Conservation (phyloP, 2,113 vertebrate genomes). For the Notothenia coriiceps region DNA sequence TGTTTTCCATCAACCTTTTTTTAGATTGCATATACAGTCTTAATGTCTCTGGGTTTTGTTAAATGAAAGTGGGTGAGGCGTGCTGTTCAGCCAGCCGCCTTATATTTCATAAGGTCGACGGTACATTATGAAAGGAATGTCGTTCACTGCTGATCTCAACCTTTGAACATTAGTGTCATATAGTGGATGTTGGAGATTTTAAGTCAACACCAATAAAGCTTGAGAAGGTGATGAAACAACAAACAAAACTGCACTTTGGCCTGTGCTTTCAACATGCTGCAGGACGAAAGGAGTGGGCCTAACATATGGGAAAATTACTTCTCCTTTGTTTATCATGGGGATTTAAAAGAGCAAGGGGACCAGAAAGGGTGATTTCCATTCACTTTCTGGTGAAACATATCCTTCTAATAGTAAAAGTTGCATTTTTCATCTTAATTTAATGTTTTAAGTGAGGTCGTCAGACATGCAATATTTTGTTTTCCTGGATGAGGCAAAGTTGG, state of each 20-base stretch:
- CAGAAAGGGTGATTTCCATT: slow-evolving; percentile 23
- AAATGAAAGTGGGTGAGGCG: slow-evolving; percentile 33
- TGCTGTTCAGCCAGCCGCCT: slow-evolving; percentile 12
- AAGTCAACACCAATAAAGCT: slow-evolving; percentile 70
- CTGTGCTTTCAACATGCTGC: slow-evolving; percentile 58
- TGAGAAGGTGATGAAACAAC: slow-evolving; percentile 58
- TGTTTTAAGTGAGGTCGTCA: neutral
- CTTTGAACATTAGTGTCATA: slow-evolving; percentile 38
- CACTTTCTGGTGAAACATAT: neutral
- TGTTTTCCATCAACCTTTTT: slow-evolving; percentile 45
- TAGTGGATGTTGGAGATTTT: slow-evolving; percentile 56
- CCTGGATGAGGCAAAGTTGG: neutral
- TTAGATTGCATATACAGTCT: slow-evolving; percentile 23
- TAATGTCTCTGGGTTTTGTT: slow-evolving; percentile 65
- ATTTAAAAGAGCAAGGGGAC: slow-evolving; percentile 31
- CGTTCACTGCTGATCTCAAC: slow-evolving; percentile 39
- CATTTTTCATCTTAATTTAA: neutral
- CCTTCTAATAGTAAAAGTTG: neutral
- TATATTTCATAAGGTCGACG: slow-evolving; percentile 37
- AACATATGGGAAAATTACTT: slow-evolving; percentile 45
- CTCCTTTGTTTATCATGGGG: slow-evolving; percentile 30
- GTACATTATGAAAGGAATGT: slow-evolving; percentile 45
- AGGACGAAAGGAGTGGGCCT: slow-evolving; percentile 37
- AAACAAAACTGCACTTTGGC: slow-evolving; percentile 62
- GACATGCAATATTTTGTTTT: neutral